A percentile compares a stretch with the other conserved stretches of the same genome.
phyloP scores from a whole-genome alignment of 2,888 invertebrate species.

The Perithous albicinctus region DNA sequence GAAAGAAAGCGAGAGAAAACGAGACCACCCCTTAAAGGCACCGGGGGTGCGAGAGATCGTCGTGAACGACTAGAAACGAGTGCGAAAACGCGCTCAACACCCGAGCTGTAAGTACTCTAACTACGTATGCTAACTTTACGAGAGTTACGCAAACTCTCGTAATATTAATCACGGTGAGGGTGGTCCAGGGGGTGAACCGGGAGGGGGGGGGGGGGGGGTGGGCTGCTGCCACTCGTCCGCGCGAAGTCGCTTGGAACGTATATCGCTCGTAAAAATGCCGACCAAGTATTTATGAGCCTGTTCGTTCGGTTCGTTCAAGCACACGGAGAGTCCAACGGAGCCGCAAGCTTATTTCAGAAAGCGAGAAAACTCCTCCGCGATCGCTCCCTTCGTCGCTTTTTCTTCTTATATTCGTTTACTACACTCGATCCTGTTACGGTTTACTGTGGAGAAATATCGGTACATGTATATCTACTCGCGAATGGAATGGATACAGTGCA shows the following conservation, averaged over 20 bases:
- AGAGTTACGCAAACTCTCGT: constrained; percentile 83
- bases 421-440: constrained; percentile 24
- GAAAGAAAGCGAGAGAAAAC: constrained; percentile 56
- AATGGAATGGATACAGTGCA: background rate
- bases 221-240: constrained; percentile 57
- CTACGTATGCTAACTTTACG: constrained; percentile 82
- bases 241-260: constrained; percentile 69
- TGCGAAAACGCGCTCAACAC: constrained; percentile 59
- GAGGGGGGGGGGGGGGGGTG: background rate
- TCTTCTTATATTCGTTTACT: constrained; percentile 33
- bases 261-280: constrained; percentile 80
- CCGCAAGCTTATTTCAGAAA: constrained; percentile 66
- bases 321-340: background rate
- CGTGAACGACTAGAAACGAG: constrained; percentile 53
- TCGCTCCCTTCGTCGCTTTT: background rate
- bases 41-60: constrained; percentile 38
- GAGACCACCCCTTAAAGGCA: constrained; percentile 46
- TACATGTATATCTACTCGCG: background rate
- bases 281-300: constrained; percentile 77
- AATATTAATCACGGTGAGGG: constrained; percentile 82
- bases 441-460: constrained; percentile 39
- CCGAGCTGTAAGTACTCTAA: constrained; percentile 71
- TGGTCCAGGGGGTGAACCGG: background rate
- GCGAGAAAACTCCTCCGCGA: constrained; percentile 30
- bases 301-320: constrained; percentile 59